phyloP scores from a whole-genome alignment of 2,888 invertebrate species.

The Dichetophora obliterata region DNA sequence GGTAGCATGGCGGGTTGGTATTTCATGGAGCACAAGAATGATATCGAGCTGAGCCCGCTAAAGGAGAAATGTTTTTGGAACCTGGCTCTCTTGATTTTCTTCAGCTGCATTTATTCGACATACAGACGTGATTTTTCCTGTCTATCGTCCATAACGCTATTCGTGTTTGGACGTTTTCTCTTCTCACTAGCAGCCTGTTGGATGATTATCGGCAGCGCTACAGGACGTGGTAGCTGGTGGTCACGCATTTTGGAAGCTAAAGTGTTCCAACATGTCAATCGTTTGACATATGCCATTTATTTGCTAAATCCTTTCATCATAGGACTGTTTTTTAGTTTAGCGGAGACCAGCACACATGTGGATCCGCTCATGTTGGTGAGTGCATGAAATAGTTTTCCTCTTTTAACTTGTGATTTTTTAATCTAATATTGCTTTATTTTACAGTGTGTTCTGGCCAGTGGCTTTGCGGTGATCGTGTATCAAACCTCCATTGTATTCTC shows the following conservation, averaged over 20 bases:
- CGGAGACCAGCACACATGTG: conserved; percentile 65
- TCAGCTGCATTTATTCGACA: conserved; percentile 66
- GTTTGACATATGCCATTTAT: conserved; percentile 74
- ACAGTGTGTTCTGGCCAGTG: conserved; percentile 63
- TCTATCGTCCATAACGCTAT: conserved; percentile 70
- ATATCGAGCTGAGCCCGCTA: conserved; percentile 53
- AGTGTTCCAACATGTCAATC: conserved; percentile 70
- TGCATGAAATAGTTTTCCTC: background rate
- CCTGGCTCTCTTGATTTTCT: conserved; percentile 61
- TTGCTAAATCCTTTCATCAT: conserved; percentile 74
- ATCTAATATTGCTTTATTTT: background rate
- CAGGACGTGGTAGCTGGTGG: conserved; percentile 71
- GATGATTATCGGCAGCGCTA: conserved; percentile 73
- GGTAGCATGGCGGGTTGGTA: conserved; percentile 71
- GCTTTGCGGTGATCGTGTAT: conserved; percentile 65
- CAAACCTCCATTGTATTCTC: conserved; percentile 64
- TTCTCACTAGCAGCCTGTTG: conserved; percentile 74
- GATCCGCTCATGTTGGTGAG: conserved; percentile 69
- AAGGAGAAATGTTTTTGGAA: conserved; percentile 65
- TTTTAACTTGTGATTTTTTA: background rate
- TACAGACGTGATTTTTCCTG: conserved; percentile 69
- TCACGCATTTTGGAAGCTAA: conserved; percentile 66
- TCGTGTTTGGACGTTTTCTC: conserved; percentile 71
- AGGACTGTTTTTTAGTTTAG: conserved; percentile 69
- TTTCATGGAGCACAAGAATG: conserved; percentile 62